These are phyloP conservation scores for Diachrysia chrysitis DNA, from an alignment of 2,888 invertebrate species.

Conservation along the genomic window DNA sequence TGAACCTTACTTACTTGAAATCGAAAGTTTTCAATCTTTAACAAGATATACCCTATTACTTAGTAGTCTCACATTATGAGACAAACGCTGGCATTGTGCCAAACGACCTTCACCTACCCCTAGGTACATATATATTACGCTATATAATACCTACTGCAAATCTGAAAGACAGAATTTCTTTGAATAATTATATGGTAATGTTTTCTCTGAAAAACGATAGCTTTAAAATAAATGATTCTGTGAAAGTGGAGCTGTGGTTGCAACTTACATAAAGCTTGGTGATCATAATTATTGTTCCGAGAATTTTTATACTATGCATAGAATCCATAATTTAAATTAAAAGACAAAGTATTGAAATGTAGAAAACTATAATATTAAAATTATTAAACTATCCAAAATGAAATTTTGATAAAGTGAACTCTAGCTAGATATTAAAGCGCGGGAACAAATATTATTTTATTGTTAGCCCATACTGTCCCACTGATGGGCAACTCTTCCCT, in stretches of 20 bases:
- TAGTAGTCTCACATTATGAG: background rate
- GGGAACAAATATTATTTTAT: no score
- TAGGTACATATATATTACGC: background rate
- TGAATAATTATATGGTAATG: constrained; percentile 9
- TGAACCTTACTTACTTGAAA: no score
- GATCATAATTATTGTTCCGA: background rate
- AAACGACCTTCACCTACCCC: constrained; percentile 1
- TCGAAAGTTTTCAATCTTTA: no score
- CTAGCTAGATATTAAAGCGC: no score
- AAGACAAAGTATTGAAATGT: background rate
- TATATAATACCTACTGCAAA: background rate
- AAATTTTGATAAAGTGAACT: no score
- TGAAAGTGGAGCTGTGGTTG: background rate
- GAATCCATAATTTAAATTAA: background rate
- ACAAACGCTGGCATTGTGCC: background rate
- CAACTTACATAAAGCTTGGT: background rate
- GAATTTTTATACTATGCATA: background rate
- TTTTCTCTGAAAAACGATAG: background rate
- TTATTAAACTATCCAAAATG: no score
- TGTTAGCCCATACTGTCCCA: no score
- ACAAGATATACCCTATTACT: no score
- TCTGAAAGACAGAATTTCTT: constrained; percentile 7
- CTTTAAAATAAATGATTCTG: constrained; percentile 1
- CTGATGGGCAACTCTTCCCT: no score
- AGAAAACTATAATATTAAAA: background rate